Evolutionary conservation across 1,140 invertebrate species (phyloP).

Genomic region (Drosophila paulistorum): DNA sequence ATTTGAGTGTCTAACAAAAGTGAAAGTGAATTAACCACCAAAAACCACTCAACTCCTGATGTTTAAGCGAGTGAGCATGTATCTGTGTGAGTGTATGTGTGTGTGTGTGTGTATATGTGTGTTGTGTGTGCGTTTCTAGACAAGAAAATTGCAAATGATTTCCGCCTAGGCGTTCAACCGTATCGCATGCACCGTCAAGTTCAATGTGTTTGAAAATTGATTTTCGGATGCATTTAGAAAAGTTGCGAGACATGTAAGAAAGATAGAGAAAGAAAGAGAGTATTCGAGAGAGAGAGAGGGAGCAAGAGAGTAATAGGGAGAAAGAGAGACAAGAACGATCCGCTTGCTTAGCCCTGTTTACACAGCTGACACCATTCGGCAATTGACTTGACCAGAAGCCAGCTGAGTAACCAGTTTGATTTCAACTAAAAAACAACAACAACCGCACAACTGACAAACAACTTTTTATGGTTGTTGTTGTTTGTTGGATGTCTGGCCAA

Average conservation of each 20-base stretch:
- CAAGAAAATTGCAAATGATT: constrained; percentile 78
- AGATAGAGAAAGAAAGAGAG: constrained; percentile 16
- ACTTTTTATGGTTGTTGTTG: constrained; percentile 59
- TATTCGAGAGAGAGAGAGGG: not conserved
- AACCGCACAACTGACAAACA: constrained; percentile 62
- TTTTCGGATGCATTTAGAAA: constrained; percentile 36
- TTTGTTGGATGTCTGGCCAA: constrained; percentile 63
- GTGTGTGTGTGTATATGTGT: constrained; percentile 5
- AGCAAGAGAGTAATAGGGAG: not conserved
- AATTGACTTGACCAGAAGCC: constrained; percentile 47
- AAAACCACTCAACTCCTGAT: constrained; percentile 32
- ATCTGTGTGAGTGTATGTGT: not conserved
- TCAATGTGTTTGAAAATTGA: constrained; percentile 66
- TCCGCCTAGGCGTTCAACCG: constrained; percentile 70
- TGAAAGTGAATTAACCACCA: constrained; percentile 64
- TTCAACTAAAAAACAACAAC: constrained; percentile 59
- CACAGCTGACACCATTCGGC: constrained; percentile 74
- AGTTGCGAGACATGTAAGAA: not conserved
- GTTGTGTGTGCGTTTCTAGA: constrained; percentile 50
- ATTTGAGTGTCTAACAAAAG: constrained; percentile 56
- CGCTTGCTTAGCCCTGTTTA: constrained; percentile 73
- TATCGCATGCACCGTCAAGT: constrained; percentile 69
- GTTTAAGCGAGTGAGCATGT: not conserved
- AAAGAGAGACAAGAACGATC: constrained; percentile 26
- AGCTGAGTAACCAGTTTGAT: constrained; percentile 78